A percentile compares a stretch with the other conserved stretches of the same genome.
These are phyloP conservation scores for Balaeniceps rex DNA, from an alignment of 2,113 vertebrate genomes.

Conservation along the genomic window DNA sequence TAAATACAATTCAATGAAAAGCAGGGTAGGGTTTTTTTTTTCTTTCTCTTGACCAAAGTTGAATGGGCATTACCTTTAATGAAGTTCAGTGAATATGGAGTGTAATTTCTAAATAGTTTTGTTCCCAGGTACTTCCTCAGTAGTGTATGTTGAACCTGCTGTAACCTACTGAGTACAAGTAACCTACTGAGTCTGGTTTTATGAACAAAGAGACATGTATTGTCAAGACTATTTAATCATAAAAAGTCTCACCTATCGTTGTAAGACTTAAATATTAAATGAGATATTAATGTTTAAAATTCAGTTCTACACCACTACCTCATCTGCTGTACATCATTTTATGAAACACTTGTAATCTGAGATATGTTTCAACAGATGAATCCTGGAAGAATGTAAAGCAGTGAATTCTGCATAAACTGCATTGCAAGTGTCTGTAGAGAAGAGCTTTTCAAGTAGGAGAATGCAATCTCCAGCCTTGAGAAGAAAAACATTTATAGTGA, in stretches of 20 bases:
- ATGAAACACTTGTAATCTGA: neutral
- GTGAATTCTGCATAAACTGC: neutral
- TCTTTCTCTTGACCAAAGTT: neutral
- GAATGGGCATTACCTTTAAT: neutral
- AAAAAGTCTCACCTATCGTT: neutral
- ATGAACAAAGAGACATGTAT: neutral
- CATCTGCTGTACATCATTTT: neutral
- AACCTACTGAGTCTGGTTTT: neutral
- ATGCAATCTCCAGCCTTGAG: neutral
- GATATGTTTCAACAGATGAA: neutral
- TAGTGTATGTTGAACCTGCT: neutral
- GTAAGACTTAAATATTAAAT: neutral
- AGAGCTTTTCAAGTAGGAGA: neutral
- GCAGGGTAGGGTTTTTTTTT: neutral
- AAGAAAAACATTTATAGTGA: neutral
- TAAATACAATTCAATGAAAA: neutral
- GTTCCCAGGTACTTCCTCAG: neutral
- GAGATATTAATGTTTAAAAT: neutral
- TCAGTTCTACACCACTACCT: neutral
- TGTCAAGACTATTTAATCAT: neutral
- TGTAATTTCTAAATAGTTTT: neutral
- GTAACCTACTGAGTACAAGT: neutral
- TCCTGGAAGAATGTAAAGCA: neutral
- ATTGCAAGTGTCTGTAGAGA: neutral
- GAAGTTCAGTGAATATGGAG: neutral